phyloP scores from a whole-genome alignment of 2,888 invertebrate genomes.

The Coelopa pilipes region DNA sequence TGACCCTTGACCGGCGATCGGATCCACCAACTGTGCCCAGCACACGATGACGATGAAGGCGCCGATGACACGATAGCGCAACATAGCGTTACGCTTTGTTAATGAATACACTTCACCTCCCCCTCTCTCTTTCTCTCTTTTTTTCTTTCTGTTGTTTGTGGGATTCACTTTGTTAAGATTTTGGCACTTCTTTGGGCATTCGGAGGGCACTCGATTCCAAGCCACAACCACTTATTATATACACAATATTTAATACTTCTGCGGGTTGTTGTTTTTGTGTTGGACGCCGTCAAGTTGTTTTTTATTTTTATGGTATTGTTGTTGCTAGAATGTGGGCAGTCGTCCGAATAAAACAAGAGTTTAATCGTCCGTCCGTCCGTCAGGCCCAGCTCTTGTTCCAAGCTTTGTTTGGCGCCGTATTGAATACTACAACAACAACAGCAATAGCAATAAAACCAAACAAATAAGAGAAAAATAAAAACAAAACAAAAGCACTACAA shows the following conservation, averaged over 20 bases:
- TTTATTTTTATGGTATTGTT: neutral
- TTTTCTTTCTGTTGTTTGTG: neutral
- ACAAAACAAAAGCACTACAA: neutral
- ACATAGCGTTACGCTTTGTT: constrained; percentile 39
- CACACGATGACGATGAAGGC: constrained; percentile 29
- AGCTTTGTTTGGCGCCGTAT: constrained; percentile 7
- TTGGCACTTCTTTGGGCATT: constrained; percentile 18
- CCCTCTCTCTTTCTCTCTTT: neutral
- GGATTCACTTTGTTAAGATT: neutral
- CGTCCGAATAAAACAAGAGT: neutral
- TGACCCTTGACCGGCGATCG: constrained; percentile 48
- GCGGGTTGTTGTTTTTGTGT: too few species aligned
- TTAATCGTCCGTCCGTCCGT: neutral
- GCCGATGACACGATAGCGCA: constrained; percentile 37
- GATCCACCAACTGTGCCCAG: constrained; percentile 43
- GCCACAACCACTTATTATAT: neutral
- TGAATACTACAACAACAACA: too few species aligned
- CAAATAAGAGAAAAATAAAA: neutral
- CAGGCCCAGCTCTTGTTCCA: neutral
- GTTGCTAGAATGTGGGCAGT: constrained; percentile 23
- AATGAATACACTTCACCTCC: neutral
- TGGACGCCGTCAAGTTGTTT: too few species aligned
- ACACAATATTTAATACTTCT: too few species aligned
- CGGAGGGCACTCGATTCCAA: neutral
- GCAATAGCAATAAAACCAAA: neutral